Evolutionary conservation across 53 echinoderm and acorn worm genomes (phyloP), one percentile per base, ranked within the genome.

Genomic region (Hippasteria phrygiana): DNA sequence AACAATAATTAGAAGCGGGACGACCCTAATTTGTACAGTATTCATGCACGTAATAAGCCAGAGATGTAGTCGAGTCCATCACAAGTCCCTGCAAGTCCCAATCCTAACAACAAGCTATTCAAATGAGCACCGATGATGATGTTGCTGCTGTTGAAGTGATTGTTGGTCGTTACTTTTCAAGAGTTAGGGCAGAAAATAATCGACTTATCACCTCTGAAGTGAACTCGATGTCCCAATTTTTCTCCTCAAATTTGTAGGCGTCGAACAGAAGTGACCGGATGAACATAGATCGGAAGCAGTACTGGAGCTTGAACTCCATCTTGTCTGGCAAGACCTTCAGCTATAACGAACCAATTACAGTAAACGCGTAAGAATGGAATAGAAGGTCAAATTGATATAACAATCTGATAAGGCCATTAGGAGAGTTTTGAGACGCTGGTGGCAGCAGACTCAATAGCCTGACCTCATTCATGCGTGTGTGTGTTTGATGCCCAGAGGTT

Each of bases 221-320:
- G 31, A 88, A 88, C 34, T 88, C 88, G n/a, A 92, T 87, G 50
- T 88, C 71, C 92, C 92, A 92, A 55, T 54, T 92, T 28, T 55
- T 55, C 36, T 88, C 81, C 72, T 45, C 50, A 50, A 92, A 92
- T 18, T 82, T 53, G 73, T 88, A 92, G 16, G 63, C 81, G 71
- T 92, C 92, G 43, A 87, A 67, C 36, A 86, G 70, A 41, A 92
- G 73, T 1, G 81, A 6, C 27, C 59, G 71, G 34, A 88, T 81
- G 74, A 78, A 88, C 43, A 80, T 78, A 28, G 56, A 66, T 24
- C 88, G 80, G 80, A 92, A 92, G 74, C 92, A 92, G 72, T 81
- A 92, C 36, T 40, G 27, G 41, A 79, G n/a, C 36, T 73, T 71
- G 42, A 78, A 88, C 26, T 79, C 55, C 62, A 71, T 71, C 45